Conservation (phyloP, 2,797 vertebrate genomes). For the Apogon hyalosoma region DNA sequence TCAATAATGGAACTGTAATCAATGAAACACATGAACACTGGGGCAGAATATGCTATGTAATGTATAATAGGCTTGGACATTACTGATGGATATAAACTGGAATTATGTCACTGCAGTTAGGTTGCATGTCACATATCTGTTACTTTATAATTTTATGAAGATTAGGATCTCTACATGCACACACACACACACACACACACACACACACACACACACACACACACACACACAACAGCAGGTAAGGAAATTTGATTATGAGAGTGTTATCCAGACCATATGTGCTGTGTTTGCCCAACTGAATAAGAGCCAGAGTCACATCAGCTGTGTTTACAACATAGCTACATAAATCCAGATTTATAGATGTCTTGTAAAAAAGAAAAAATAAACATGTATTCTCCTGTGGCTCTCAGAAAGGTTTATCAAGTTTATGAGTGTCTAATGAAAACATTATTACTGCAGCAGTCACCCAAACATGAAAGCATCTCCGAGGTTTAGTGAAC, state of each 20-base stretch:
- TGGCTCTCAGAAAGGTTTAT: neutral
- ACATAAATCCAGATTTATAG: conserved; percentile 44
- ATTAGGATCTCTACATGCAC: neutral
- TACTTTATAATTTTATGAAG: neutral
- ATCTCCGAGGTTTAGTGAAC: neutral
- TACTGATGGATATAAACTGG: no score
- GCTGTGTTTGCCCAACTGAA: conserved; percentile 13
- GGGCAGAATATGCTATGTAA: no score
- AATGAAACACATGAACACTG: no score
- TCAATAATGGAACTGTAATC: no score
- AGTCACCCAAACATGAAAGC: conserved; percentile 15
- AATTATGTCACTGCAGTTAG: no score
- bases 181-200: neutral
- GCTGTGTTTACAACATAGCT: conserved; percentile 8
- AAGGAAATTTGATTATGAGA: conserved; percentile 22
- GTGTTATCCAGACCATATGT: conserved; percentile 39
- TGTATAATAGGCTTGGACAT: no score
- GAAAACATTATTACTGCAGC: conserved; percentile 32
- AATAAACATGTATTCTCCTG: conserved; percentile 5
- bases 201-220: conserved; percentile 3
- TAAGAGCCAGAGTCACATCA: conserved; percentile 18
- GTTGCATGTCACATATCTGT: neutral
- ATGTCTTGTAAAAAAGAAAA: neutral
- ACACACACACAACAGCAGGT: conserved; percentile 23
- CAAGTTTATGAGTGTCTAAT: conserved; percentile 26